Base-by-base conservation (phyloP, 2,113 vertebrate genomes). In the Coptodon bakossiorum region DNA sequence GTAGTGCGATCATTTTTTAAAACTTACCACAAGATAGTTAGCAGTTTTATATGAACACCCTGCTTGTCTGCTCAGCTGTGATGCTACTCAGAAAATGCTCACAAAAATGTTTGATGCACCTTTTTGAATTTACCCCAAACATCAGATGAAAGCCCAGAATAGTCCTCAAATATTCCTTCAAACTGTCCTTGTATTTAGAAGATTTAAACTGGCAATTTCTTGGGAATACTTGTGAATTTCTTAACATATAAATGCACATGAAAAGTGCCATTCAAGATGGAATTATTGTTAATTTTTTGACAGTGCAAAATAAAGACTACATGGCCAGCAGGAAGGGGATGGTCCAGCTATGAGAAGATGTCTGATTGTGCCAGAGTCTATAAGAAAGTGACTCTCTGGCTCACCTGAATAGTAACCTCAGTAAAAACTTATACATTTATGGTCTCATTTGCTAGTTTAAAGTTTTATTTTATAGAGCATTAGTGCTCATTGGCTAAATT, bases 1-100 rank as follows among this genome's bases (percentile, higher is more conserved):
- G 22, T 9, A 45, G 8, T 29, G 22, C 2, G 3, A 0, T 43
- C n/a, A 43, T 43, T 43, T 43, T 24, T 27, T 1, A 4, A 38
- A 24, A 71, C 66, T 43, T 71, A 2, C n/a, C n/a, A 40, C 1
- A 22, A 40, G 63, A 68, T 24, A 40, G 36, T 68, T 68, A 40
- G n/a, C 66, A 43, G n/a, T 43, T 43, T 71, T 43, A 43, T 1
- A 14, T 24, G 68, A 73, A 45, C 38, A 10, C 68, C 22, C 22
- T 27, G 22, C 66, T 43, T 9, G n/a, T 43, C 66, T 71, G n/a
- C n/a, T 68, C 11, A 22, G 34, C 63, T 68, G 11, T 38, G 34
- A 38, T n/a, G 50, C 50, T 53, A 9, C 50, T 53, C 50, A n/a
- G 17, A n/a, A 10, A 53, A 22, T 22, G 29, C 29, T 29, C 29